Percentiles rank a stretch among this genome's conserved stretches.
phyloP scores from a whole-genome alignment of 2,113 vertebrate genomes.

The Myocastor coypus region DNA sequence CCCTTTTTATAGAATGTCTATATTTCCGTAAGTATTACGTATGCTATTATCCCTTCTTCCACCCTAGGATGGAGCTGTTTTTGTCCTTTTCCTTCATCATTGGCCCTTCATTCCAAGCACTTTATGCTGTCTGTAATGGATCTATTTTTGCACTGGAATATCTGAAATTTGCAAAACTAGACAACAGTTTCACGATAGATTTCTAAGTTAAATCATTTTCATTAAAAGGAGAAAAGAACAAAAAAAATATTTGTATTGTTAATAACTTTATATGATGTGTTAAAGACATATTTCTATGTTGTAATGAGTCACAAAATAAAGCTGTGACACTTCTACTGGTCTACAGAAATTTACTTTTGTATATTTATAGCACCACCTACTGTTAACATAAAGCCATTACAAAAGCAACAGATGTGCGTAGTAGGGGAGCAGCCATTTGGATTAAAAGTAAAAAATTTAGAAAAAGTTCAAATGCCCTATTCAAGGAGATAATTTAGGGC shows the following conservation, averaged over 20 bases:
- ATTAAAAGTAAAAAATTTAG: neutral
- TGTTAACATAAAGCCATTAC: conserved; percentile 54
- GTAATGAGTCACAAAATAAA: conserved; percentile 89
- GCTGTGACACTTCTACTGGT: conserved; percentile 81
- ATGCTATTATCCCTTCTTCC: conserved; percentile 65
- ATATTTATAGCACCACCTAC: conserved; percentile 64
- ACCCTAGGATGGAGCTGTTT: conserved; percentile 78
- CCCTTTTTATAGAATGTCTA: conserved; percentile 82
- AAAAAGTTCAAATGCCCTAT: neutral
- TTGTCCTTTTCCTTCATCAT: conserved; percentile 84
- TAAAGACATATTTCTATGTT: conserved; percentile 88
- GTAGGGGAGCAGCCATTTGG: neutral
- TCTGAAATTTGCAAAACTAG: conserved; percentile 89
- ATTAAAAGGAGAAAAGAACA: conserved; percentile 86
- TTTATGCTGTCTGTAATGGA: conserved; percentile 93
- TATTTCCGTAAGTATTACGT: conserved; percentile 77
- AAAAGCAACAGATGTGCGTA: neutral
- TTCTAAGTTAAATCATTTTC: conserved; percentile 91
- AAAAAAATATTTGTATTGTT: conserved; percentile 88
- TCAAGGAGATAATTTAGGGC: neutral
- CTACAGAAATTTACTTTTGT: conserved; percentile 62
- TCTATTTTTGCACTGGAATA: conserved; percentile 95
- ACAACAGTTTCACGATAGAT: conserved; percentile 87
- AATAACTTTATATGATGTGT: conserved; percentile 90
- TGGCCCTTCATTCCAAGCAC: conserved; percentile 93